Evolutionary conservation across 1,140 invertebrate genomes (phyloP).

Genomic region (Chelonus insularis): DNA sequence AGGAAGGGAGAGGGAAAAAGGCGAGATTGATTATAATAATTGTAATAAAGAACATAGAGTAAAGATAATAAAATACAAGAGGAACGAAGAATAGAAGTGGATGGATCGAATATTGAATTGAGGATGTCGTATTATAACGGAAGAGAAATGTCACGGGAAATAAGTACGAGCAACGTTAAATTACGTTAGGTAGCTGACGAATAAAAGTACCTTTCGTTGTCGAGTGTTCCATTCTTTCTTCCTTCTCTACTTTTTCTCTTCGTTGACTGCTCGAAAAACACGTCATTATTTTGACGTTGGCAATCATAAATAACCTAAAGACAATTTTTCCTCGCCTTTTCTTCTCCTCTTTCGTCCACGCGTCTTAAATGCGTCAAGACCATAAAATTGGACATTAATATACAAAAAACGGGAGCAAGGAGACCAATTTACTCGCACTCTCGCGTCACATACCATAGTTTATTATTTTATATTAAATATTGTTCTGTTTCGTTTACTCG

Average conservation of each 20-base stretch:
- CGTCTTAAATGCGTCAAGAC: background rate
- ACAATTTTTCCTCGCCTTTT: background rate
- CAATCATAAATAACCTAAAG: background rate
- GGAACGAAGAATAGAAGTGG: too few species aligned
- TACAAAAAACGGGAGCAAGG: slow-evolving; percentile 34
- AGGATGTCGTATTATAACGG: too few species aligned
- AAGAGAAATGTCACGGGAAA: too few species aligned
- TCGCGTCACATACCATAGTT: too few species aligned
- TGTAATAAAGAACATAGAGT: background rate
- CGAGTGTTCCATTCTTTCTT: background rate
- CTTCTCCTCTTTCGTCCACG: background rate
- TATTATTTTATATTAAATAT: too few species aligned
- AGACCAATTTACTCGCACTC: slow-evolving; percentile 49
- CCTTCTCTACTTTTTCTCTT: background rate
- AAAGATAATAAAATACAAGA: too few species aligned
- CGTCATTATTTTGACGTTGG: background rate
- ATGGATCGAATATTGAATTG: too few species aligned
- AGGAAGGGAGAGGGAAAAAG: slow-evolving; percentile 8
- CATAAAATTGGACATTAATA: slow-evolving; percentile 24
- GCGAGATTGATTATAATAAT: slow-evolving; percentile 12
- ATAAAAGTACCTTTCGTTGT: too few species aligned
- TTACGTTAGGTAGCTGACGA: too few species aligned
- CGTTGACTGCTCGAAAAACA: background rate
- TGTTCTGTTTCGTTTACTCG: too few species aligned
- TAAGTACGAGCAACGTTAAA: too few species aligned